Base-by-base conservation (phyloP, 2,888 invertebrate genomes). In the Eucera pruinosa region DNA sequence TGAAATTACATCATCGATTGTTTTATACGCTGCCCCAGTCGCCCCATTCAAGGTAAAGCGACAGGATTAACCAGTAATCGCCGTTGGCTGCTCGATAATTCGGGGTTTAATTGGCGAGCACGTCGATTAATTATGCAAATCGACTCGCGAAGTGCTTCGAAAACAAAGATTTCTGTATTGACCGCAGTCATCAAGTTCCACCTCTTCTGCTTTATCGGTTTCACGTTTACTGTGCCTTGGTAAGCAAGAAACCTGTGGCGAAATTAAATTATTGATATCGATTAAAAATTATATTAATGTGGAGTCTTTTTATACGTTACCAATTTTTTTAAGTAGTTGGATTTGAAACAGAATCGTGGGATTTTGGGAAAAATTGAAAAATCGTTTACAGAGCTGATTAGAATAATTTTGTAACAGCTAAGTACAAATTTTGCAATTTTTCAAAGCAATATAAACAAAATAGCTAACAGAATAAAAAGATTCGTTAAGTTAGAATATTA, bases 141-240 rank as follows among this genome's bases (percentile, higher is more conserved):
- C 5, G 23, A 11, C n/a, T 41, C 36, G 9, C 5, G 43, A 54
- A 4, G 6, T 25, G 2, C 13, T 15, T 9, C 2, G 13, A 6
- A 52, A 43, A 25, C 52, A n/a, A n/a, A 68, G 68, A 15, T 52
- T 25, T 18, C 68, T 61, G 25, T 18, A 52, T 68, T 68, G 11
- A 0, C 61, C 7, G 18, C 52, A 13, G 48, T 2, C 41, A 23
- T 2, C 3, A 30, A 25, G 11, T n/a, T 27, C 7, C 18, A 5
- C 0, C 11, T 13, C 15, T 20, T 18, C 68, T 60, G 15, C 13
- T 23, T 68, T 68, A 52, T 15, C 60, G 68, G 2, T 18, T 1
- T 13, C 11, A 1, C 6, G 3, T 15, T 50, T 68, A 50, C 33
- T 36, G n/a, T 43, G 5, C 20, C 11, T 2, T 0, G 60, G n/a